Conservation (phyloP, 2,888 invertebrate genomes). For the Galerucella calmariensis region DNA sequence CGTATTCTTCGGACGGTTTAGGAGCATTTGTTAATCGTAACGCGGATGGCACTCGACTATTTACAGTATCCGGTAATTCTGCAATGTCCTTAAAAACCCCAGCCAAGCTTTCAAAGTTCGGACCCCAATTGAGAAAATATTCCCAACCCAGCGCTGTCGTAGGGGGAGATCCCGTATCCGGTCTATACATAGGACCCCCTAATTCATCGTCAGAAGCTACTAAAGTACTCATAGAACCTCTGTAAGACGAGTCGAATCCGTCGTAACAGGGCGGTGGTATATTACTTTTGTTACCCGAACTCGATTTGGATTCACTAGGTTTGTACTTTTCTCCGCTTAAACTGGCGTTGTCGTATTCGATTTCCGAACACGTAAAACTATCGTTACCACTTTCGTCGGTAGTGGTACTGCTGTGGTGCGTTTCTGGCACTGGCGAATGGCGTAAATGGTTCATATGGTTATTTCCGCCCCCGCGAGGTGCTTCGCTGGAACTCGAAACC, state of each 20-base stretch:
- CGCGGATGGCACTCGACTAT: slow-evolving; percentile 78
- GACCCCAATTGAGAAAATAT: slow-evolving; percentile 94
- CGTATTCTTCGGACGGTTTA: slow-evolving; percentile 91
- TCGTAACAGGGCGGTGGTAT: slow-evolving; percentile 85
- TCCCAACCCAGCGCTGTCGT: slow-evolving; percentile 90
- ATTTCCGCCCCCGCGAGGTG: slow-evolving; percentile 76
- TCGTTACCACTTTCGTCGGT: slow-evolving; percentile 96
- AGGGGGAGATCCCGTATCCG: slow-evolving; percentile 82
- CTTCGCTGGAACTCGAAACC: slow-evolving; percentile 91
- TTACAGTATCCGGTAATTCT: slow-evolving; percentile 87
- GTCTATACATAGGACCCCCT: slow-evolving; percentile 81
- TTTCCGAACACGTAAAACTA: slow-evolving; percentile 97
- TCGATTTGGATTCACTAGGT: slow-evolving; percentile 60
- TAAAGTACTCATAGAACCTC: slow-evolving; percentile 92
- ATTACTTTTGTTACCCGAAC: slow-evolving; percentile 69
- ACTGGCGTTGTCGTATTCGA: slow-evolving; percentile 94
- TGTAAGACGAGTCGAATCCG: slow-evolving; percentile 93
- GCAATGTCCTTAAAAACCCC: slow-evolving; percentile 97
- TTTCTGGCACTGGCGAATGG: slow-evolving; percentile 75
- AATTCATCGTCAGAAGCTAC: slow-evolving; percentile 94
- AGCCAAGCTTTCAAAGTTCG: slow-evolving; percentile 94
- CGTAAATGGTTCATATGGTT: slow-evolving; percentile 77
- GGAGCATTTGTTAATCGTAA: slow-evolving; percentile 82
- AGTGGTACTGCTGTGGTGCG: slow-evolving; percentile 81
- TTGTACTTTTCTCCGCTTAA: slow-evolving; percentile 80